These are phyloP conservation scores for Balaeniceps rex DNA, from an alignment of 2,113 vertebrate species.

Conservation along the genomic window DNA sequence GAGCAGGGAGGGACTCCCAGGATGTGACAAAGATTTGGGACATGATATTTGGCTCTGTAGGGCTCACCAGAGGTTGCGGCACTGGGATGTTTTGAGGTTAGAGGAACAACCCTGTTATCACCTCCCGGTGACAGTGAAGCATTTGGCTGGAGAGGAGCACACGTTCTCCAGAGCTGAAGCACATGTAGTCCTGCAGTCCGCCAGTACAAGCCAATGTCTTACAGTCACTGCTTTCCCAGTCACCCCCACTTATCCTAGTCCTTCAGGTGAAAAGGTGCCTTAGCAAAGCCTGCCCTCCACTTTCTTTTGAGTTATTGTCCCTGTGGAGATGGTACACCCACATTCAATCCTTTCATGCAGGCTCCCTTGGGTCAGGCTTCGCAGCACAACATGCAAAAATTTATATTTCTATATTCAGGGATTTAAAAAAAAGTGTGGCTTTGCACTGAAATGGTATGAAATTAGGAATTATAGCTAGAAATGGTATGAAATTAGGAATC, in stretches of 20 bases:
- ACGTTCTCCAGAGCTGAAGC: background rate
- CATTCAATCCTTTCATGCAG: background rate
- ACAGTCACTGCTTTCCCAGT: background rate
- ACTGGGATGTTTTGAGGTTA: background rate
- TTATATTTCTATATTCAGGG: background rate
- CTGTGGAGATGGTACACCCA: background rate
- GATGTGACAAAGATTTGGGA: background rate
- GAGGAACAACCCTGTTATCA: background rate
- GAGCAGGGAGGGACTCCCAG: background rate
- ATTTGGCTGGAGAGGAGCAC: background rate
- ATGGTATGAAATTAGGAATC: background rate
- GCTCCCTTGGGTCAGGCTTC: background rate
- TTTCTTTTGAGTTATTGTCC: background rate
- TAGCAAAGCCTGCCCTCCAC: background rate
- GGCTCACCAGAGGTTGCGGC: background rate
- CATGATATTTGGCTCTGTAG: background rate
- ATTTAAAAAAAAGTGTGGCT: background rate
- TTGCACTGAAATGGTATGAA: background rate
- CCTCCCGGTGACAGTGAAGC: background rate
- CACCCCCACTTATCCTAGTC: background rate
- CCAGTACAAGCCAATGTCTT: background rate
- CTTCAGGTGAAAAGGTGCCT: background rate
- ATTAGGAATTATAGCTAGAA: background rate
- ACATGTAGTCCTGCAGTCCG: background rate
- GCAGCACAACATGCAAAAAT: background rate